These are phyloP conservation scores for Ahaetulla prasina DNA, from an alignment of 2,113 vertebrate species.

Conservation along the genomic window DNA sequence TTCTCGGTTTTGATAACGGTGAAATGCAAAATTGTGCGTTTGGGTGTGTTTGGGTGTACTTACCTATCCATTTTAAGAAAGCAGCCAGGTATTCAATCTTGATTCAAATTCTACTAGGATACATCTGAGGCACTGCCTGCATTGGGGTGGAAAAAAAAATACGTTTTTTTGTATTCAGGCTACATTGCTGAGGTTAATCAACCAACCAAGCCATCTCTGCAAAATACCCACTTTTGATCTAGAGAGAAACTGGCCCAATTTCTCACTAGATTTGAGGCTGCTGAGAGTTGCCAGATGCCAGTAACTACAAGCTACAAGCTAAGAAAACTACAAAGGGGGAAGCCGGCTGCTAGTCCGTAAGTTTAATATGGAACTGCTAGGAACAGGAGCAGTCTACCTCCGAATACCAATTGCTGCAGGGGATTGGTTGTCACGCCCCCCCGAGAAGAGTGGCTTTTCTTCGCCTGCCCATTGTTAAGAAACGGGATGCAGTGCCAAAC, in stretches of 20 bases:
- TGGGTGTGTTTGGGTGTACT: background rate
- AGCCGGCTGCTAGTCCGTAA: background rate
- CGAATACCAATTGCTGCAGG: no score
- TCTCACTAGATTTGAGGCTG: background rate
- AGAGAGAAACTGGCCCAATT: background rate
- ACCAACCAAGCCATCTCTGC: background rate
- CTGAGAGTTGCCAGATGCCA: background rate
- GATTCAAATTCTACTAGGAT: no score
- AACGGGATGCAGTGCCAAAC: background rate
- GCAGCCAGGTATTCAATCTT: accelerated
- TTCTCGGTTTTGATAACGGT: conserved; percentile 45
- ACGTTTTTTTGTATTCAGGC: background rate
- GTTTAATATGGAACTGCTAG: background rate
- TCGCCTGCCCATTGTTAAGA: background rate
- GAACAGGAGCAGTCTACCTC: background rate
- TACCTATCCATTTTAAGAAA: background rate
- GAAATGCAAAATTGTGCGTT: background rate
- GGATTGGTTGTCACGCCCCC: no score
- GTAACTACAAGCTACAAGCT: accelerated
- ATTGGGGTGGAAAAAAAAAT: no score
- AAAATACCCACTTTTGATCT: no score
- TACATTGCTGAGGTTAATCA: background rate
- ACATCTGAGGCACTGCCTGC: no score
- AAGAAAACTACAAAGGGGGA: no score
- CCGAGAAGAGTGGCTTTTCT: background rate